Conservation (phyloP, 2,797 vertebrate genomes). For the Megaceryle alcyon region DNA sequence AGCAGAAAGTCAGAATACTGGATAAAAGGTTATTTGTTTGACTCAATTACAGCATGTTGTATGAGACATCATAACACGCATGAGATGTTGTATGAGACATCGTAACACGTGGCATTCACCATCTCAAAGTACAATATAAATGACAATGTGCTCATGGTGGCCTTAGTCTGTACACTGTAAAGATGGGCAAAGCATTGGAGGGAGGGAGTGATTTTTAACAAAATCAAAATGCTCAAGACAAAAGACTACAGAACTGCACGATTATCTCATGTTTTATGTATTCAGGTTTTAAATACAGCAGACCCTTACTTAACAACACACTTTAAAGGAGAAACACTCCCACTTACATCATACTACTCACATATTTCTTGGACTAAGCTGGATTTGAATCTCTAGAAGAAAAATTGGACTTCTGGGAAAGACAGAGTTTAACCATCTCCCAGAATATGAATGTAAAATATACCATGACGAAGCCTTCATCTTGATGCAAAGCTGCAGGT, state of each 20-base stretch:
- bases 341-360: neutral
- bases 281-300: neutral
- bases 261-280: neutral
- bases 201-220: neutral
- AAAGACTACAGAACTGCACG: neutral
- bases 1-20: neutral
- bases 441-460: neutral
- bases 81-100: neutral
- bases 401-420: neutral
- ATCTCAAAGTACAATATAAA: neutral
- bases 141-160: neutral
- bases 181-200: neutral
- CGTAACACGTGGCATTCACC: neutral
- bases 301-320: neutral
- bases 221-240: neutral
- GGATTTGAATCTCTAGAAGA: neutral
- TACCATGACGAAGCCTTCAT: neutral
- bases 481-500: neutral
- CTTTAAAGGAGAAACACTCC: neutral
- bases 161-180: neutral
- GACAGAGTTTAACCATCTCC: neutral
- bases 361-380: neutral
- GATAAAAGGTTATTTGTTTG: neutral
- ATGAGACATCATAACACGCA: no score
- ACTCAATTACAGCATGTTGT: neutral